phyloP scores from a whole-genome alignment of 1,140 invertebrate genomes.

The Thrips palmi region DNA sequence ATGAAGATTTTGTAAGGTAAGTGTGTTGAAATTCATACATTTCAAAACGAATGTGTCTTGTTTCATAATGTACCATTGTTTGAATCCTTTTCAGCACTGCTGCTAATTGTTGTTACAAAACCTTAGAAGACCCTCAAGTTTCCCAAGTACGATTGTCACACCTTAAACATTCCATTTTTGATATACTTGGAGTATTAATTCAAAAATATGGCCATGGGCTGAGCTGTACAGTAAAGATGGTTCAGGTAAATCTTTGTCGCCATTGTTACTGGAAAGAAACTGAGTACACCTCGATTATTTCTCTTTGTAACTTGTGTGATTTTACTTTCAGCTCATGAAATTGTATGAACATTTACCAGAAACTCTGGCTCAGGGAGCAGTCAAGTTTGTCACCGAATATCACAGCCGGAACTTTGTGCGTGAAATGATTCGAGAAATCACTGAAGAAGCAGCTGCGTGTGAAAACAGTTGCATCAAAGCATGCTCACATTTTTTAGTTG shows the following conservation, averaged over 20 bases:
- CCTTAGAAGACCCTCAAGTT: slow-evolving; percentile 16
- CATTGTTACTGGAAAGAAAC: neutral
- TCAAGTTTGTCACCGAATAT: slow-evolving; percentile 40
- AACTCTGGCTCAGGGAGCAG: slow-evolving; percentile 44
- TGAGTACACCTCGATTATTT: neutral
- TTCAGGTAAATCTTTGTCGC: slow-evolving; percentile 30
- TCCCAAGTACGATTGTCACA: slow-evolving; percentile 33
- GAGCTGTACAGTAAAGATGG: slow-evolving; percentile 41
- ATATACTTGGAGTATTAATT: slow-evolving; percentile 61
- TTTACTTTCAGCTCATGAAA: slow-evolving; percentile 41
- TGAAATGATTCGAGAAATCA: slow-evolving; percentile 55
- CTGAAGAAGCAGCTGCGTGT: slow-evolving; percentile 32
- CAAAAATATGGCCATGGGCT: slow-evolving; percentile 64
- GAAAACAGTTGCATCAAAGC: slow-evolving; percentile 37
- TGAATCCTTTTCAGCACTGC: slow-evolving; percentile 91
- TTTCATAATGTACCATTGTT: slow-evolving; percentile 28
- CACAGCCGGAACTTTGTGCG: slow-evolving; percentile 40
- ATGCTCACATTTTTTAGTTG: slow-evolving; percentile 45
- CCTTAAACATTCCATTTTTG: slow-evolving; percentile 45
- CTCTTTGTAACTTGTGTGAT: neutral
- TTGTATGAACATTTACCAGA: slow-evolving; percentile 46
- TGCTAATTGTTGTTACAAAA: slow-evolving; percentile 28
- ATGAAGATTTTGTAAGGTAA: slow-evolving; percentile 70
- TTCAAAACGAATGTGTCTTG: neutral
- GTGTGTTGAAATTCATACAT: slow-evolving; percentile 15